Conservation (phyloP, 2,888 invertebrate genomes). For the Apeira syringaria region DNA sequence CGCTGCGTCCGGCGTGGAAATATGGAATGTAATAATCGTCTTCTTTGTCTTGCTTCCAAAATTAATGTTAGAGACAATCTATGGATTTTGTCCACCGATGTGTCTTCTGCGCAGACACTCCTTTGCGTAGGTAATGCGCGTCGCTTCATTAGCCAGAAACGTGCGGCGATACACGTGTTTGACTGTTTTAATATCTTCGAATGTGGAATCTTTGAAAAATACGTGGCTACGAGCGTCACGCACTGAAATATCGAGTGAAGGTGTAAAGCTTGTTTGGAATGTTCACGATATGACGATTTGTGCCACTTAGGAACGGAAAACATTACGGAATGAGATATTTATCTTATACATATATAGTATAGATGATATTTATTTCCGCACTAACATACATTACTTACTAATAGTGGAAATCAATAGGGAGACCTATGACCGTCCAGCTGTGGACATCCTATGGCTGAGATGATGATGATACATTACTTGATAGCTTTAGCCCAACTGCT, state of each 20-base stretch:
- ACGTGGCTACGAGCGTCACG: constrained; percentile 1
- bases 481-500: too few relatives aligned
- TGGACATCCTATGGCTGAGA: too few relatives aligned
- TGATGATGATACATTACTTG: too few relatives aligned
- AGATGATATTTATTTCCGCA: too few relatives aligned
- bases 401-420: too few relatives aligned
- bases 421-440: too few relatives aligned
- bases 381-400: too few relatives aligned
- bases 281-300: neutral
- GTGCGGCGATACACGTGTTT: neutral
- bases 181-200: neutral
- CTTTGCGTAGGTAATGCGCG: neutral
- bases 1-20: constrained; percentile 3
- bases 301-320: too few relatives aligned
- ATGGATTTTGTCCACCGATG: too few relatives aligned
- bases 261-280: neutral
- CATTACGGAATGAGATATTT: too few relatives aligned
- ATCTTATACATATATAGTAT: too few relatives aligned
- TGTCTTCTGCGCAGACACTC: neutral
- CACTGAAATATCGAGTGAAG: neutral
- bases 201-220: neutral
- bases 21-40: constrained; percentile 5
- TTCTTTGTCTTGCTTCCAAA: neutral
- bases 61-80: too few relatives aligned
- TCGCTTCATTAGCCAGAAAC: neutral